Percentiles rank a stretch among this genome's conserved stretches.
Conservation (phyloP, 2,113 vertebrate genomes). For the Corythornis madagascariensis region DNA sequence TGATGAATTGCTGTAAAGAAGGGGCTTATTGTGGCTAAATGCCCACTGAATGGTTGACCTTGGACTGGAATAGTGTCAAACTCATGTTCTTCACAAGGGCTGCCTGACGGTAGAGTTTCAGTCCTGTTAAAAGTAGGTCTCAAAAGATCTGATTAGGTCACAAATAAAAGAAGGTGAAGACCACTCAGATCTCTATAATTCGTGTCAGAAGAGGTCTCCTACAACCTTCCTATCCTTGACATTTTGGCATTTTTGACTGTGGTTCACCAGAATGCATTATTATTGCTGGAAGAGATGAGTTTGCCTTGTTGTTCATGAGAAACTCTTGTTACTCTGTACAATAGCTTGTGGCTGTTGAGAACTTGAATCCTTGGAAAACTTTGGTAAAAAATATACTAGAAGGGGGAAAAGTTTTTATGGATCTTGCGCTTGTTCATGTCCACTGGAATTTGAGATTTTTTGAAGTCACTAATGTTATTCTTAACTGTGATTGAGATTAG, state of each 20-base stretch:
- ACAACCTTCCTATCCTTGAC: not conserved
- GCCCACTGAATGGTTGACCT: not conserved
- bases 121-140: not conserved
- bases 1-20: not conserved
- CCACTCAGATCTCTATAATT: not conserved
- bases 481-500: not conserved
- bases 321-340: not conserved
- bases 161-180: not conserved
- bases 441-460: not conserved
- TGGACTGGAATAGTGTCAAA: not conserved
- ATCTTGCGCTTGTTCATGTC: not conserved
- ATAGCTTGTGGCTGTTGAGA: not conserved
- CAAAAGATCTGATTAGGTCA: not conserved
- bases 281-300: not conserved
- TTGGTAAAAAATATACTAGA: not conserved
- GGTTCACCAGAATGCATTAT: fast-evolving
- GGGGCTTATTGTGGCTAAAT: not conserved
- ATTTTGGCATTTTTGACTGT: not conserved
- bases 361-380: not conserved
- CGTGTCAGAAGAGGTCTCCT: not conserved
- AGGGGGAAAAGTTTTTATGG: not conserved
- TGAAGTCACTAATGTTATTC: not conserved
- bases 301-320: not conserved
- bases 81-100: not conserved
- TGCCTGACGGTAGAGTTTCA: not conserved